Percentiles rank a stretch among this genome's conserved stretches.
Conservation (phyloP, 1,140 invertebrate species). For the Reticulitermes speratus region DNA sequence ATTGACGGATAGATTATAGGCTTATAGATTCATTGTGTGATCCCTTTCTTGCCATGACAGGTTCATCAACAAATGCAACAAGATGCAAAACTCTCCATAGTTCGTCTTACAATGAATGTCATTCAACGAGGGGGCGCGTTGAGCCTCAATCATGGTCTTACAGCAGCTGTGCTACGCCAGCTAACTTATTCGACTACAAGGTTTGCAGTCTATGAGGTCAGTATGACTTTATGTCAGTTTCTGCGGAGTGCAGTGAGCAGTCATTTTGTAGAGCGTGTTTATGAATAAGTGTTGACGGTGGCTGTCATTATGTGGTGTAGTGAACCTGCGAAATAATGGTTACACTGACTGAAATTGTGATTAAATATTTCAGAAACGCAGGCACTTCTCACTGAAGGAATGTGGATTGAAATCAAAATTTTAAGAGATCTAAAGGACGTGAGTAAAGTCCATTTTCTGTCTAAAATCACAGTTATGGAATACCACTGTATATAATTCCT, state of each 20-base stretch:
- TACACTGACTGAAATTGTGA: neutral
- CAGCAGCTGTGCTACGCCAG: constrained; percentile 92
- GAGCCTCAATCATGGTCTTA: constrained; percentile 95
- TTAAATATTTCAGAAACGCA: too few relatives aligned
- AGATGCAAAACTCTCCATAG: constrained; percentile 73
- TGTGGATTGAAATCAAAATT: too few relatives aligned
- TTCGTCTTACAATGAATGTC: constrained; percentile 70
- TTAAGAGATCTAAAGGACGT: too few relatives aligned
- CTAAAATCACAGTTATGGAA: too few relatives aligned
- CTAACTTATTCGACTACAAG: constrained; percentile 95
- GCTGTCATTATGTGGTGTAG: neutral
- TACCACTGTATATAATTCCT: too few relatives aligned
- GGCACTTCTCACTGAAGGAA: too few relatives aligned
- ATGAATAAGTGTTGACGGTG: too few relatives aligned
- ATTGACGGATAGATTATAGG: too few relatives aligned
- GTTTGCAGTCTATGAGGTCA: constrained; percentile 95
- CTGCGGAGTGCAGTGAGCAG: neutral
- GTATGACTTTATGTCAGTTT: neutral
- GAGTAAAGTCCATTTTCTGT: too few relatives aligned
- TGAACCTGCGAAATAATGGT: too few relatives aligned
- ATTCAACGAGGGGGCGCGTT: constrained; percentile 79
- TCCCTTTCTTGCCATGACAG: neutral
- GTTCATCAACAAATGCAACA: constrained; percentile 83
- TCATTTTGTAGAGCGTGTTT: neutral
- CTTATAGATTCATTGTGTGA: too few relatives aligned